Conservation (phyloP, 2,888 invertebrate genomes). For the Sialis fuliginosa region DNA sequence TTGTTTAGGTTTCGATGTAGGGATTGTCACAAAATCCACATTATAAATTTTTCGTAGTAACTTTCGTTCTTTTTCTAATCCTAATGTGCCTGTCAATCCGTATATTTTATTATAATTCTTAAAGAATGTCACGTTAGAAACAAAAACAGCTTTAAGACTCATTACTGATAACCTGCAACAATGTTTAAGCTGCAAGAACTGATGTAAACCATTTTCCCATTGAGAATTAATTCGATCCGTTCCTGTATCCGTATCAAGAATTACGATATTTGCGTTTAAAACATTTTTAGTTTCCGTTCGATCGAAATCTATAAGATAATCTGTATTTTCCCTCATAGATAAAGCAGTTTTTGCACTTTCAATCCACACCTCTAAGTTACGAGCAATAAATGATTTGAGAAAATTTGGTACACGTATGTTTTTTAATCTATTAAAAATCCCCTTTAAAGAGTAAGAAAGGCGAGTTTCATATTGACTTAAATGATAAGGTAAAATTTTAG, state of each 20-base stretch:
- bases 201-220: constrained; percentile 22
- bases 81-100: constrained; percentile 23
- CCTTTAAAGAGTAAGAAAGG: constrained; percentile 9
- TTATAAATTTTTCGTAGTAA: constrained; percentile 15
- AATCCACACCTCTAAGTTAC: constrained; percentile 15
- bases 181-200: constrained; percentile 24
- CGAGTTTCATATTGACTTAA: constrained; percentile 7
- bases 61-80: constrained; percentile 16
- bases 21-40: constrained; percentile 17
- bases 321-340: constrained; percentile 14
- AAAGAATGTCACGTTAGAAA: constrained; percentile 18
- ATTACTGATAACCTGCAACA: constrained; percentile 16
- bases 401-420: constrained; percentile 12
- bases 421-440: constrained; percentile 11
- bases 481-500: no score
- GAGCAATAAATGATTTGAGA: constrained; percentile 13
- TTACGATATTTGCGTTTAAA: constrained; percentile 12
- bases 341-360: constrained; percentile 16
- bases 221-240: constrained; percentile 18
- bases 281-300: constrained; percentile 11
- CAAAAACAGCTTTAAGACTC: constrained; percentile 20
- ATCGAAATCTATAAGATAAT: constrained; percentile 18
- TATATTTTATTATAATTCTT: constrained; percentile 14
- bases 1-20: constrained; percentile 14
- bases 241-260: constrained; percentile 20